Evolutionary conservation across 2,797 vertebrate genomes (phyloP), one percentile per base, ranked within the genome.

Genomic region (Alauda arvensis): DNA sequence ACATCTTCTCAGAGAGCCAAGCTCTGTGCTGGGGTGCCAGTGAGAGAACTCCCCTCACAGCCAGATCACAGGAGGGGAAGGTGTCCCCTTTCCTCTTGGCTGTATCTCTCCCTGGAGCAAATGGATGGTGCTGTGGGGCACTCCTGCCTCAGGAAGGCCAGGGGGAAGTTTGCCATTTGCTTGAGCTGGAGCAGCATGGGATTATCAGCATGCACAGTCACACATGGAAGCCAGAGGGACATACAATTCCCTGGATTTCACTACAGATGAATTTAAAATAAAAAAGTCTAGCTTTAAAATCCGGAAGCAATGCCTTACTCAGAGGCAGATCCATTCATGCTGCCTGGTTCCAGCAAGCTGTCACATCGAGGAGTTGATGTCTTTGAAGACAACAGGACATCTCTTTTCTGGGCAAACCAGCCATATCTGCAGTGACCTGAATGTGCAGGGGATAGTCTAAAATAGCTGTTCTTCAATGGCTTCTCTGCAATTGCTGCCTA

Each of bases 31-130:
- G 43, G 33, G 40, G 13, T 71, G 46, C 55, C 65, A 51, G 21
- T 1, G 0, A 70, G 63, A 77, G 48, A 40, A 12, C 29, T 52
- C 8, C 17, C 15, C 31, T 62, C 0, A 0, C 48, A 70, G 74
- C 40, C 67, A 83, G 56, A 17, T 34, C 17, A 5, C 26, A n/a
- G 6, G 39, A 70, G 53, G 29, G n/a, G 16, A 49, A 10, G 37
- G 49, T 60, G 42, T 79, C 43, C 75, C 42, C 42, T 63, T 59
- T 51, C 28, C 63, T 77, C 56, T 53, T 57, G 42, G 37, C 40
- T 87, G 40, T 8, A 0, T 69, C 10, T 76, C 25, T 66, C 28
- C 62, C 40, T 16, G 1, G 83, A 40, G 77, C 42, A 43, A 77
- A 3, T 26, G 80, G 34, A 3, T 26, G 80, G 34, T 37, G 33